Evolutionary conservation across 2,888 invertebrate species (phyloP).

Genomic region (Epistrophe grossulariae): DNA sequence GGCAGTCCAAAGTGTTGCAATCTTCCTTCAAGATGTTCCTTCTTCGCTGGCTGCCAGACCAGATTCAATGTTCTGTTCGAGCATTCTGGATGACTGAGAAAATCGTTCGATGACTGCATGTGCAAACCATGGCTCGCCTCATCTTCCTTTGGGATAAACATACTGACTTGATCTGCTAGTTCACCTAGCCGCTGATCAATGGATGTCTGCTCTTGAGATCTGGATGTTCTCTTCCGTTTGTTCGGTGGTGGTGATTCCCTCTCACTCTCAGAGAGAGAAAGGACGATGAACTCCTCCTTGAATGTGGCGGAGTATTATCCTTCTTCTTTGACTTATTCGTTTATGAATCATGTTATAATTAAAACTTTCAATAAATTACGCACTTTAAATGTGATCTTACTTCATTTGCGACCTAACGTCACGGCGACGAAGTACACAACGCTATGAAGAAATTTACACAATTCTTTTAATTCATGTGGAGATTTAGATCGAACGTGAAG

Average conservation of each 20-base stretch:
- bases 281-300: constrained; percentile 11
- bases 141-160: too few relatives aligned
- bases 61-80: too few relatives aligned
- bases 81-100: too few relatives aligned
- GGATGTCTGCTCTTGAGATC: constrained; percentile 12
- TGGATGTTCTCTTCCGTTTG: not conserved
- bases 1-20: too few relatives aligned
- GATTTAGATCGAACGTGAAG: too few relatives aligned
- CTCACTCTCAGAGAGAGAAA: not conserved
- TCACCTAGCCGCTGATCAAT: constrained; percentile 32
- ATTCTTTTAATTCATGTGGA: too few relatives aligned
- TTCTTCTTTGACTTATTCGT: not conserved
- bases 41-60: too few relatives aligned
- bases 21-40: too few relatives aligned
- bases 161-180: constrained; percentile 24
- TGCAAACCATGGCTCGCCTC: too few relatives aligned
- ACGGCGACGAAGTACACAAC: not conserved
- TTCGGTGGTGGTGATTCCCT: constrained; percentile 1
- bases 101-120: too few relatives aligned
- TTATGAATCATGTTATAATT: not conserved
- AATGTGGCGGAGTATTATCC: not conserved
- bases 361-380: not conserved
- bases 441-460: too few relatives aligned
- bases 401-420: not conserved
- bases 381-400: not conserved